These are phyloP conservation scores for Euleptes europaea DNA, from an alignment of 2,113 vertebrate species.

Conservation along the genomic window DNA sequence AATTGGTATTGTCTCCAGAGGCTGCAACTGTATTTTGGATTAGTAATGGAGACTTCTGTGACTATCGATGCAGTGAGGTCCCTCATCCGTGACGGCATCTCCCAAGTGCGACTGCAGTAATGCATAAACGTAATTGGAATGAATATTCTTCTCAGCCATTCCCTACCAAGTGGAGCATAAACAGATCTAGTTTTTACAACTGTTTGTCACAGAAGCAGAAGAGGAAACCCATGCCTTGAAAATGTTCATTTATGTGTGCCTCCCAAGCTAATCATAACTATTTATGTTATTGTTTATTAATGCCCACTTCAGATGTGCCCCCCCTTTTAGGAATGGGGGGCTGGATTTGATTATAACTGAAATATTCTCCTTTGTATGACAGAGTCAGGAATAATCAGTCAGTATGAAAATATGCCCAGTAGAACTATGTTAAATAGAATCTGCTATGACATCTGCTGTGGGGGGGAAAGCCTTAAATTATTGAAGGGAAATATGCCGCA, in stretches of 20 bases:
- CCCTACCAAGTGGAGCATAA: not conserved
- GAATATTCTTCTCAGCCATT: not conserved
- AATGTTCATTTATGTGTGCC: not conserved
- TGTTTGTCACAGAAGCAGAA: not conserved
- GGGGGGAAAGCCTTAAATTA: slow-evolving; percentile 57
- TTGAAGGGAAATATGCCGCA: slow-evolving; percentile 64
- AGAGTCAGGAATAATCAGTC: slow-evolving; percentile 37
- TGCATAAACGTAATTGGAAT: not conserved
- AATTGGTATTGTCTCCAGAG: not conserved
- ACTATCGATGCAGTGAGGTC: not conserved
- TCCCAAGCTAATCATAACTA: not conserved
- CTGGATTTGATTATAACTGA: slow-evolving; percentile 32
- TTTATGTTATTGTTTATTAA: not conserved
- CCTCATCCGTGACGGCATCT: not conserved
- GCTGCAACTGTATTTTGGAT: not conserved
- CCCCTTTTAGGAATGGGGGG: not conserved
- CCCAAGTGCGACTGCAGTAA: not conserved
- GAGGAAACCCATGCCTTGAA: not conserved
- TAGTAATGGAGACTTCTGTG: not conserved
- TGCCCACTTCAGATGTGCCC: not conserved
- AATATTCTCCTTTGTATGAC: slow-evolving; percentile 32
- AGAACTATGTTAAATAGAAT: slow-evolving; percentile 63
- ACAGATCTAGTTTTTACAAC: not conserved
- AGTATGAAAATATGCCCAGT: slow-evolving; percentile 49
- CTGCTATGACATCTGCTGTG: slow-evolving; percentile 62